phyloP scores from a whole-genome alignment of 1,140 invertebrate genomes.

The Cydia fagiglandana region DNA sequence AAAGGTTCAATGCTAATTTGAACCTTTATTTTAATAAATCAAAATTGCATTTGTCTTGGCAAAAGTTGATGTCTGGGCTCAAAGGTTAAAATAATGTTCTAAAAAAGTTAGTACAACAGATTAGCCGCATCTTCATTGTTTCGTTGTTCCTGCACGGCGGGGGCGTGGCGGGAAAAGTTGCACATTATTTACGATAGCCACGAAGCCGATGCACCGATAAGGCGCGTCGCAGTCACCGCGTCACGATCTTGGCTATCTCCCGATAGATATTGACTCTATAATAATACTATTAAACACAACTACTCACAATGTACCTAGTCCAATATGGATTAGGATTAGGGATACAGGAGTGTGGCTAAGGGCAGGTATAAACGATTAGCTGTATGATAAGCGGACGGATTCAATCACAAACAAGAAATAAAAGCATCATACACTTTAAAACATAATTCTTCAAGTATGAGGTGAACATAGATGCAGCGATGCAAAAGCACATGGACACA shows the following conservation, averaged over 20 bases:
- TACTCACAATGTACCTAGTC: slow-evolving; percentile 2
- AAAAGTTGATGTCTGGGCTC: too few species aligned
- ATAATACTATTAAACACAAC: slow-evolving; percentile 64
- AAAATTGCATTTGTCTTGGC: too few species aligned
- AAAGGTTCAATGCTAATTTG: too few species aligned
- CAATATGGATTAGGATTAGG: slow-evolving; percentile 6
- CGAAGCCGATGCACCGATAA: slow-evolving; percentile 76
- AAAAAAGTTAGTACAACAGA: neutral
- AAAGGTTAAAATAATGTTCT: too few species aligned
- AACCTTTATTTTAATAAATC: too few species aligned
- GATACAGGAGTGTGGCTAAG: neutral
- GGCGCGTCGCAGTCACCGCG: slow-evolving; percentile 73
- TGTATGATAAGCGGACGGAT: too few species aligned
- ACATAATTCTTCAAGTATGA: too few species aligned
- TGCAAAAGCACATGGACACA: too few species aligned
- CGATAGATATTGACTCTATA: slow-evolving; percentile 70
- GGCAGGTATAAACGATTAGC: neutral
- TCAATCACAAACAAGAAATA: too few species aligned
- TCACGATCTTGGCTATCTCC: slow-evolving; percentile 75
- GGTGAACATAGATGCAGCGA: too few species aligned
- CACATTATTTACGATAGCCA: slow-evolving; percentile 77
- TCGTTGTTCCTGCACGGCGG: slow-evolving; percentile 52
- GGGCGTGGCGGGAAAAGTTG: slow-evolving; percentile 76
- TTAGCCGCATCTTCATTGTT: slow-evolving; percentile 49
- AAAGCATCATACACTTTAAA: too few species aligned